phyloP scores from a whole-genome alignment of 2,888 invertebrate genomes.

The Charanyca ferruginea region DNA sequence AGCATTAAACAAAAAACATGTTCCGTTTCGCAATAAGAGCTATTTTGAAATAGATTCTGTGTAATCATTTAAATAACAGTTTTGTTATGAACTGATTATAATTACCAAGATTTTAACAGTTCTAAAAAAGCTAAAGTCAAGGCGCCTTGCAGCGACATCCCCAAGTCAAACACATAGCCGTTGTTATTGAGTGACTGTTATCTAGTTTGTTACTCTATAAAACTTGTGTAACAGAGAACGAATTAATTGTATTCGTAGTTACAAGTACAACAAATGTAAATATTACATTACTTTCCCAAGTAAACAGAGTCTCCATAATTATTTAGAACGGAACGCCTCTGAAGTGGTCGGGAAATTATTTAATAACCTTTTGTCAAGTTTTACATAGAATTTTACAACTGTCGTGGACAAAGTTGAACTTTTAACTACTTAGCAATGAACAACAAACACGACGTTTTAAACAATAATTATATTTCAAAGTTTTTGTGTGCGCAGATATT shows the following conservation, averaged over 20 bases:
- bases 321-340: conserved; percentile 25
- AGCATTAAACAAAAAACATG: too few relatives aligned
- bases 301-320: conserved; percentile 43
- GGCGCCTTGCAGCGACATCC: too few relatives aligned
- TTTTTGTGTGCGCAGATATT: conserved; percentile 29
- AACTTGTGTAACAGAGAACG: conserved; percentile 26
- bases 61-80: too few relatives aligned
- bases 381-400: conserved; percentile 46
- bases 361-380: conserved; percentile 57
- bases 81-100: too few relatives aligned
- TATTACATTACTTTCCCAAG: conserved; percentile 46
- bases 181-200: conserved; percentile 1
- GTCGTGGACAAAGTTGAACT: conserved; percentile 47
- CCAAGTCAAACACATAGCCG: neutral
- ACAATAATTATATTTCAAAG: conserved; percentile 47
- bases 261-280: conserved; percentile 35
- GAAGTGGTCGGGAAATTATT: conserved; percentile 56
- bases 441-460: conserved; percentile 46
- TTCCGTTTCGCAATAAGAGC: neutral
- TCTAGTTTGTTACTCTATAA: conserved; percentile 14
- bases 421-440: conserved; percentile 53
- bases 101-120: neutral
- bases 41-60: neutral
- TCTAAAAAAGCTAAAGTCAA: neutral
- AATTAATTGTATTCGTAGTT: conserved; percentile 36